A percentile compares a stretch with the other conserved stretches of the same genome.
Conservation (phyloP, 2,888 invertebrate species). For the Apamea sordens region DNA sequence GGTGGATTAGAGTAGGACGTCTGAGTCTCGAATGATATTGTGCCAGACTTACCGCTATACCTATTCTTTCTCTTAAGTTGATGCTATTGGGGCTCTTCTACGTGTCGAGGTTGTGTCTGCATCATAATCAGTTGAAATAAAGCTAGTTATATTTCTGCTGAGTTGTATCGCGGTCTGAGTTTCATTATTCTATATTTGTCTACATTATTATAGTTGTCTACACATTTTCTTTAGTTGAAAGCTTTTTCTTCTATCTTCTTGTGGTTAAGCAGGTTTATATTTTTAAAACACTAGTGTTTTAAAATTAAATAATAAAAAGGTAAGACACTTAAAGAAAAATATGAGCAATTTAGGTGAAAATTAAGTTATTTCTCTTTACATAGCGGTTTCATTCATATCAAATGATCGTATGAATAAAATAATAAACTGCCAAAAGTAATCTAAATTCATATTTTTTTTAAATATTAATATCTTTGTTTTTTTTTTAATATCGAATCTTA, state of each 20-base stretch:
- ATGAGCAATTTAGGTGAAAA: background rate
- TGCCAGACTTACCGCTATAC: conserved; percentile 32
- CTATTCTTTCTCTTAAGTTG: conserved; percentile 44
- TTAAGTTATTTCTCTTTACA: background rate
- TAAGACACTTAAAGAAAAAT: background rate
- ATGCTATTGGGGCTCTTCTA: conserved; percentile 7
- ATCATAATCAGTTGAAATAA: conserved; percentile 46
- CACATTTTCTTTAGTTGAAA: conserved; percentile 6
- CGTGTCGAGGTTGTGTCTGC: conserved; percentile 42
- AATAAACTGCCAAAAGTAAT: conserved; percentile 16
- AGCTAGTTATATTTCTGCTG: background rate
- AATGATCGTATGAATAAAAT: conserved; percentile 8
- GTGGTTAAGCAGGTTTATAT: background rate
- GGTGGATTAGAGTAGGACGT: conserved; percentile 53
- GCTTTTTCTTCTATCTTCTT: background rate
- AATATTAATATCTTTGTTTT: background rate
- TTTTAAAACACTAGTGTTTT: background rate
- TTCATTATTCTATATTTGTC: background rate
- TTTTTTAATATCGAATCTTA: background rate
- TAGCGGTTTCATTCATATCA: background rate
- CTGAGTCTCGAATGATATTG: conserved; percentile 30
- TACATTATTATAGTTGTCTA: background rate
- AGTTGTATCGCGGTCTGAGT: background rate
- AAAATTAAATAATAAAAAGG: background rate
- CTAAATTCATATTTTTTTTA: background rate